phyloP scores from a whole-genome alignment of 2,888 invertebrate genomes.

The Hermaeophaga mercurialis region DNA sequence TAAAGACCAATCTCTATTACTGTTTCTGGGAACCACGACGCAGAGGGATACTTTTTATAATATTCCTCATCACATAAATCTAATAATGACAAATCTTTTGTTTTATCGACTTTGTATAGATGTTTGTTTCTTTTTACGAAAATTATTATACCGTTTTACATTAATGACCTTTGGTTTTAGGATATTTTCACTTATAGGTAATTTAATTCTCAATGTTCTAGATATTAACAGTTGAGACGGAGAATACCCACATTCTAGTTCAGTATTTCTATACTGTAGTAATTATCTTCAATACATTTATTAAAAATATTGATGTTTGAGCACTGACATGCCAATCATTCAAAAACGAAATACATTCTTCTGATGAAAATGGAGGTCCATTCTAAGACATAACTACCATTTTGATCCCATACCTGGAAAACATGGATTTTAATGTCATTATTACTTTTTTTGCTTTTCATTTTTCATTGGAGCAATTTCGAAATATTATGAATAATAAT shows the following conservation, averaged over 20 bases:
- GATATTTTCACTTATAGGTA: constrained; percentile 65
- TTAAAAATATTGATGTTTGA: constrained; percentile 2
- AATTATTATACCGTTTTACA: neutral
- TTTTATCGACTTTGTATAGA: neutral
- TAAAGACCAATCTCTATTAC: neutral
- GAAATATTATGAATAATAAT: constrained; percentile 3
- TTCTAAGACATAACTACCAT: constrained; percentile 2
- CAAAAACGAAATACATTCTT: neutral
- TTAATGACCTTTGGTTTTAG: constrained; percentile 71
- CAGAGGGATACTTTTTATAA: neutral
- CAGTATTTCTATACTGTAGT: neutral
- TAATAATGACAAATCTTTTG: constrained; percentile 1
- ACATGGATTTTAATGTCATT: neutral
- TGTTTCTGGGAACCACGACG: neutral
- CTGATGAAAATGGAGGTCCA: neutral
- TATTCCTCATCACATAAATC: neutral
- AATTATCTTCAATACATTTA: neutral
- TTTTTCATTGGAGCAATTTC: neutral
- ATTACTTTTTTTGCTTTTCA: neutral
- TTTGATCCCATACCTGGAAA: neutral
- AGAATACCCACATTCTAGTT: constrained; percentile 9
- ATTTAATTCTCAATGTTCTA: constrained; percentile 33
- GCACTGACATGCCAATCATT: neutral
- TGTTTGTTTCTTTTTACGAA: neutral
- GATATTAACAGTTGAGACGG: constrained; percentile 15